Evolutionary conservation across 1,140 invertebrate genomes (phyloP).

Genomic region (Lepidurus packardi): DNA sequence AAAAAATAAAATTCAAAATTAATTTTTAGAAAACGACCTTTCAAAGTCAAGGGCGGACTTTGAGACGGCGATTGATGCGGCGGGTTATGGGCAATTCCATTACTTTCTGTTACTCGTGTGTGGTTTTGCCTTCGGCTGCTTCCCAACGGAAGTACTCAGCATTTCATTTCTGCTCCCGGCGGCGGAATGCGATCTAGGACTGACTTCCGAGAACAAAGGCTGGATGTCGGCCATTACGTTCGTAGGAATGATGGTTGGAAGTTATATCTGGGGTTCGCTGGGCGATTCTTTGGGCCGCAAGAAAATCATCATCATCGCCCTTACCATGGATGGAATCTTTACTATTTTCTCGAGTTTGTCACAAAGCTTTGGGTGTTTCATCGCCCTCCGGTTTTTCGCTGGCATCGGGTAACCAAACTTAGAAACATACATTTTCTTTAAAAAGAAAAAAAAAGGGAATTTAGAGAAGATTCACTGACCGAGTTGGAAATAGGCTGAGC

Average conservation of each 20-base stretch:
- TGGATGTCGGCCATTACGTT: conserved; percentile 62
- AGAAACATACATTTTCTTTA: neutral
- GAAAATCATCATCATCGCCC: conserved; percentile 77
- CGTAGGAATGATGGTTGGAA: conserved; percentile 80
- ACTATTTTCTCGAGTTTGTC: conserved; percentile 81
- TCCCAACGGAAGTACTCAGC: conserved; percentile 91
- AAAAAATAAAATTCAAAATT: too few relatives aligned
- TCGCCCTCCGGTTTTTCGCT: conserved; percentile 81
- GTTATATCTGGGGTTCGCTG: conserved; percentile 83
- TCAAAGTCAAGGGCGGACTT: conserved; percentile 38
- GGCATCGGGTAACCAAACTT: conserved; percentile 66
- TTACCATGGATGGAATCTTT: conserved; percentile 80
- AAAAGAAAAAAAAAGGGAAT: conserved; percentile 9
- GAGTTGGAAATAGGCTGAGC: conserved; percentile 64
- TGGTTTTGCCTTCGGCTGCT: conserved; percentile 85
- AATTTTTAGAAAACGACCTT: neutral
- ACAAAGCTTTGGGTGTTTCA: conserved; percentile 77
- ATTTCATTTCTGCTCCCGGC: conserved; percentile 90
- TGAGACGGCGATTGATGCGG: conserved; percentile 35
- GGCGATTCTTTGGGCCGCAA: conserved; percentile 79
- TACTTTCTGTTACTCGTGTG: conserved; percentile 78
- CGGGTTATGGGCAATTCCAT: conserved; percentile 88
- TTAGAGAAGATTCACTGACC: neutral
- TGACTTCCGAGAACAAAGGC: conserved; percentile 79
- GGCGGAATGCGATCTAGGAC: conserved; percentile 81